These are phyloP conservation scores for Bombus haemorrhoidalis DNA, from an alignment of 1,140 invertebrate genomes.

Conservation along the genomic window DNA sequence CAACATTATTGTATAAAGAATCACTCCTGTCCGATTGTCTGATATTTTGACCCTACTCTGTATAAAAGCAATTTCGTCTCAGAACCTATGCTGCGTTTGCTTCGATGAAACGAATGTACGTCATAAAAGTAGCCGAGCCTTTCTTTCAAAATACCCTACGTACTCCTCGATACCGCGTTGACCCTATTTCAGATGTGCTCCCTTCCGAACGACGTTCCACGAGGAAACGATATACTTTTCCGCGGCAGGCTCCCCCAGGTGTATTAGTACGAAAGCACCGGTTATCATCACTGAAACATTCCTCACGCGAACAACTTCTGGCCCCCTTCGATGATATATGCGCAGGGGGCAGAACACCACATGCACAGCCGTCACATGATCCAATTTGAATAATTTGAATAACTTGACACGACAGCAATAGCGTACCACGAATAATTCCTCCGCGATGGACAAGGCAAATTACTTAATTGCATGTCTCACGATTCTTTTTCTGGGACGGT, in stretches of 20 bases:
- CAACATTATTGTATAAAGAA: no score
- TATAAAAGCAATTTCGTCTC: no score
- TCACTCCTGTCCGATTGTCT: no score
- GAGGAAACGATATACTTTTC: constrained; percentile 4
- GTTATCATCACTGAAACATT: constrained; percentile 37
- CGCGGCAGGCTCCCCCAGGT: neutral
- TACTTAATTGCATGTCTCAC: constrained; percentile 11
- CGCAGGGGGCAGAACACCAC: neutral
- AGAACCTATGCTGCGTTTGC: no score
- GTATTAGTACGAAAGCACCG: constrained; percentile 6
- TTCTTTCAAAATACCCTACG: neutral
- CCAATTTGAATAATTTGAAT: constrained; percentile 46
- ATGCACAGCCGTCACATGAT: constrained; percentile 34
- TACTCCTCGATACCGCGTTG: neutral
- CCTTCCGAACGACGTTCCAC: neutral
- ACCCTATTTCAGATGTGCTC: constrained; percentile 24
- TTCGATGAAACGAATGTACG: neutral
- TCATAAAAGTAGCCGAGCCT: neutral
- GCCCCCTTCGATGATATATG: neutral
- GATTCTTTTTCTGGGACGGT: neutral
- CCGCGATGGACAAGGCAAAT: constrained; percentile 19
- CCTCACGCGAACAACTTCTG: constrained; percentile 31
- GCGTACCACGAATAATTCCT: neutral
- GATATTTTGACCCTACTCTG: no score
- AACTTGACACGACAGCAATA: constrained; percentile 32